Conservation (phyloP, 1,140 invertebrate species). For the Heliothis virescens region DNA sequence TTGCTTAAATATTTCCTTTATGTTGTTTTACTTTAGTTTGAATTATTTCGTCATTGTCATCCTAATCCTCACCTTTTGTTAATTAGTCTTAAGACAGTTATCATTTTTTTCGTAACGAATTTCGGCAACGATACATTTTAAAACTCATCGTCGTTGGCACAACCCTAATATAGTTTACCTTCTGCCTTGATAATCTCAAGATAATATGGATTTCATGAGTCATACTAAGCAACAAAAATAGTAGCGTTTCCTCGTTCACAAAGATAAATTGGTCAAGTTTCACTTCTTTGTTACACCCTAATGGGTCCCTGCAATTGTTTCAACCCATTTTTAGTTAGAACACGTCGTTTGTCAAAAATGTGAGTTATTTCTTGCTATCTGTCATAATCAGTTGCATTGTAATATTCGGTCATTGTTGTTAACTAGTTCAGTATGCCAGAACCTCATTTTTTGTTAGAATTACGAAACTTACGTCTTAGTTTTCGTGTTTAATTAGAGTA, state of each 20-base stretch:
- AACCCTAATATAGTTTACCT: slow-evolving; percentile 16
- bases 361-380: slow-evolving; percentile 51
- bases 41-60: too few species aligned
- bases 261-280: slow-evolving; percentile 13
- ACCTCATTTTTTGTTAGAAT: slow-evolving; percentile 44
- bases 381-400: slow-evolving; percentile 51
- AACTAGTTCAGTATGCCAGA: slow-evolving; percentile 46
- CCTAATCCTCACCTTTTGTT: too few species aligned
- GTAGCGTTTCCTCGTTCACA: slow-evolving; percentile 35
- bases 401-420: slow-evolving; percentile 44
- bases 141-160: not conserved
- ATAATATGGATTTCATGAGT: slow-evolving; percentile 21
- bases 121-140: not conserved
- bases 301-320: slow-evolving; percentile 23
- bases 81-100: too few species aligned
- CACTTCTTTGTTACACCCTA: slow-evolving; percentile 47
- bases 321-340: slow-evolving; percentile 33
- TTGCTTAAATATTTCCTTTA: too few species aligned
- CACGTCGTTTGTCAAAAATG: slow-evolving; percentile 36
- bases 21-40: too few species aligned
- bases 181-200: slow-evolving; percentile 32
- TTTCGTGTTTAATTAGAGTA: slow-evolving; percentile 48
- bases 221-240: slow-evolving; percentile 15
- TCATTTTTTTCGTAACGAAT: too few species aligned
- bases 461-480: slow-evolving; percentile 48